A percentile compares a stretch with the other conserved stretches of the same genome.
phyloP scores from a whole-genome alignment of 2,797 vertebrate genomes.

The Falco concolor region DNA sequence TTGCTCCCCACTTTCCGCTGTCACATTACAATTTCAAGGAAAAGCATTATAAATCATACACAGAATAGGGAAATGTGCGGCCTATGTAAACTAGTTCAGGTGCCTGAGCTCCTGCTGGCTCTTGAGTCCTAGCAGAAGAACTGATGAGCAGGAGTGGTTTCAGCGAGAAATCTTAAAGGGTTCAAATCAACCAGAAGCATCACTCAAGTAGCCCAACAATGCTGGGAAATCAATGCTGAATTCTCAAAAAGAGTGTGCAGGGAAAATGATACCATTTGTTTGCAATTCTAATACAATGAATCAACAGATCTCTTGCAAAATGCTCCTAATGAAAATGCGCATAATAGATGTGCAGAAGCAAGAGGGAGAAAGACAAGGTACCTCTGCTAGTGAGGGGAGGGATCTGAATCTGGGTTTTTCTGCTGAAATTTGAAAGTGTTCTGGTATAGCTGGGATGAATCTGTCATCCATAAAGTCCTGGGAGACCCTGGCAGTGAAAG shows the following conservation, averaged over 20 bases:
- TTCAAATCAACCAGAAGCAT: conserved; percentile 62
- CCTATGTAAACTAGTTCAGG: background rate
- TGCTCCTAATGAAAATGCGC: conserved; percentile 62
- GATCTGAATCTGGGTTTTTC: background rate
- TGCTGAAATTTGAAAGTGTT: background rate
- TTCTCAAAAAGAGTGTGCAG: conserved; percentile 26
- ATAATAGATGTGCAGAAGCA: conserved; percentile 16
- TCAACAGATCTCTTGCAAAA: conserved; percentile 71
- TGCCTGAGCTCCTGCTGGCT: background rate
- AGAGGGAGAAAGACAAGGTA: background rate
- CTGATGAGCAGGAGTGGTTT: conserved; percentile 9
- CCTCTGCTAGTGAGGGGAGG: background rate
- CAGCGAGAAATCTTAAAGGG: background rate
- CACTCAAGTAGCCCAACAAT: conserved; percentile 60
- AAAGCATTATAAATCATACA: background rate
- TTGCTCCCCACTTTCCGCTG: background rate
- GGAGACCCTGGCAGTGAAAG: background rate
- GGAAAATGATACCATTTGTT: conserved; percentile 72
- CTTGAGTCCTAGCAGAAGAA: background rate
- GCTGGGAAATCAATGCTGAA: conserved; percentile 67
- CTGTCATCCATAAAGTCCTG: background rate
- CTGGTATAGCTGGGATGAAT: no score
- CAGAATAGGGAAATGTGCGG: background rate
- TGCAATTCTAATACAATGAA: conserved; percentile 75
- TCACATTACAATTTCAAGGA: background rate